Conservation (phyloP, 2,113 vertebrate genomes). For the Onychorhynchus coronatus region DNA sequence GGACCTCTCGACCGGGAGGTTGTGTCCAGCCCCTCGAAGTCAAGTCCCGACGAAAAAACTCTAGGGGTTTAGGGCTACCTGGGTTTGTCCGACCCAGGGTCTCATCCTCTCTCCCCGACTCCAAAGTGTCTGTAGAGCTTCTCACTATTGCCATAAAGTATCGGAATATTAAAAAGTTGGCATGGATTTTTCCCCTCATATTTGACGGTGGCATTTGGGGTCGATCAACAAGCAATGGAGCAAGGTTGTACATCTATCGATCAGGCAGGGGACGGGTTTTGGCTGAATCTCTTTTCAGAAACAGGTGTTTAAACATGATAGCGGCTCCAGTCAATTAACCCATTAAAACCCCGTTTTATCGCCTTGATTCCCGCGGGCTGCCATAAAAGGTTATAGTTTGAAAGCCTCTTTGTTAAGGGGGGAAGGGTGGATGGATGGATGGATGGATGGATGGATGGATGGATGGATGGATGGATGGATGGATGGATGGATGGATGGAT, state of each 20-base stretch:
- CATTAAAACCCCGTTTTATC: constrained; percentile 72
- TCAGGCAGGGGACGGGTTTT: constrained; percentile 38
- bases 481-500: not conserved
- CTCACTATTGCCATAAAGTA: not conserved
- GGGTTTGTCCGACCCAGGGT: not conserved
- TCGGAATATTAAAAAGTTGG: constrained; percentile 13
- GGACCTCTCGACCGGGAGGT: not conserved
- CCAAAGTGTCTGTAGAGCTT: not conserved
- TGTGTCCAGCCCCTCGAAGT: not conserved
- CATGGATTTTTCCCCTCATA: constrained; percentile 2
- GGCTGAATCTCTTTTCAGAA: constrained; percentile 53
- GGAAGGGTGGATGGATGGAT: not conserved
- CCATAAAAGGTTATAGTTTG: not conserved
- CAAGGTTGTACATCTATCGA: constrained; percentile 48
- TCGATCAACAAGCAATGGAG: constrained; percentile 55
- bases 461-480: not conserved
- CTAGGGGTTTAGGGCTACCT: not conserved
- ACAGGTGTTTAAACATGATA: constrained; percentile 79
- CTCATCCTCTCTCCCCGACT: not conserved
- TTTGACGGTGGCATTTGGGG: not conserved
- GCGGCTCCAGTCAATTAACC: constrained; percentile 75
- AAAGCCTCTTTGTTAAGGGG: constrained; percentile 49
- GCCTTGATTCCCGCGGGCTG: constrained; percentile 60
- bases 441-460: not conserved
- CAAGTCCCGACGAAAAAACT: not conserved